These are phyloP conservation scores for Turritopsis dohrnii DNA, from an alignment of 30 jellyfish, hydroid and myxozoan genomes.

Conservation along the genomic window DNA sequence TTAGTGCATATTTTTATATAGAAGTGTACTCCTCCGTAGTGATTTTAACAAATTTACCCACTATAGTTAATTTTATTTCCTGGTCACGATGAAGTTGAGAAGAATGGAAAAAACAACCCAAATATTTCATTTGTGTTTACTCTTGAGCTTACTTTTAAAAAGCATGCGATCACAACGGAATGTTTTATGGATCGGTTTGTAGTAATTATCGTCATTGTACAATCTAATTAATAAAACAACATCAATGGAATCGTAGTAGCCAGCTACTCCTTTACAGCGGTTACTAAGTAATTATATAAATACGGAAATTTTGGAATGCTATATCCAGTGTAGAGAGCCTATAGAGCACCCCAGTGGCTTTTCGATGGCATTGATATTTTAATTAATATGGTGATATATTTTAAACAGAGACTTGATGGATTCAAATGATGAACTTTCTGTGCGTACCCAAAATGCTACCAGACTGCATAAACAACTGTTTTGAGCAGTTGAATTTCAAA, in stretches of 20 bases:
- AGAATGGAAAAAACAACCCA: too few species aligned
- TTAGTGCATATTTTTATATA: too few species aligned
- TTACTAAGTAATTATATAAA: neutral
- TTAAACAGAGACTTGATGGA: too few species aligned
- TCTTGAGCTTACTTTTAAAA: neutral
- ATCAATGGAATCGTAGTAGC: neutral
- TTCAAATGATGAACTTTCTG: too few species aligned
- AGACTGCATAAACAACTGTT: too few species aligned
- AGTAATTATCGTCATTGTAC: neutral
- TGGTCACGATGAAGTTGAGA: too few species aligned
- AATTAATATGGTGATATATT: too few species aligned
- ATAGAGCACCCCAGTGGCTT: neutral
- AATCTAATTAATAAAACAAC: neutral
- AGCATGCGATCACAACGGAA: neutral
- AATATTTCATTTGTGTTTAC: neutral
- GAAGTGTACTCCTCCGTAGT: too few species aligned
- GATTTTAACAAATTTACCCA: too few species aligned
- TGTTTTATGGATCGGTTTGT: neutral
- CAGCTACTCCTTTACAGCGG: neutral
- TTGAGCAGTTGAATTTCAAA: too few species aligned
- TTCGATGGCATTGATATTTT: neutral
- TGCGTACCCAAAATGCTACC: too few species aligned
- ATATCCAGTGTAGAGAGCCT: neutral
- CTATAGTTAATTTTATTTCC: too few species aligned
- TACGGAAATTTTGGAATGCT: neutral